These are phyloP conservation scores for Lepidostoma basale DNA, from an alignment of 1,140 invertebrate genomes.

Conservation along the genomic window DNA sequence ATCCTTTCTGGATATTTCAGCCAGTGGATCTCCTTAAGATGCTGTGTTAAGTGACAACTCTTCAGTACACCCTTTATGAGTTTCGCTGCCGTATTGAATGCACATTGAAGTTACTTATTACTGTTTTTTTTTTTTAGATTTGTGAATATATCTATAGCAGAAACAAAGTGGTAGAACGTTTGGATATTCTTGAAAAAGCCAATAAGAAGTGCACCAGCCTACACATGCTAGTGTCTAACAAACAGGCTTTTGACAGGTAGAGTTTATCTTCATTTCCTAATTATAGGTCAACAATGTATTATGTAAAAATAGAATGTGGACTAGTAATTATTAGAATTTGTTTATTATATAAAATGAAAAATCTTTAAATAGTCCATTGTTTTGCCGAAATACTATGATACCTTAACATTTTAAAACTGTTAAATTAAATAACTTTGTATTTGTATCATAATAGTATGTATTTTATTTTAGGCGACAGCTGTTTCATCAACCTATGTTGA, in stretches of 20 bases:
- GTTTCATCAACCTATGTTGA: too few relatives aligned
- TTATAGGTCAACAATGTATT: too few relatives aligned
- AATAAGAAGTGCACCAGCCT: constrained; percentile 63
- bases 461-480: too few relatives aligned
- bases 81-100: neutral
- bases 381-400: too few relatives aligned
- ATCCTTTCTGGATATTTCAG: neutral
- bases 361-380: too few relatives aligned
- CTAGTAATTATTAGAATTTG: too few relatives aligned
- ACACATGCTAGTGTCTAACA: constrained; percentile 61
- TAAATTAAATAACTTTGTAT: too few relatives aligned
- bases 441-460: too few relatives aligned
- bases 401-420: too few relatives aligned
- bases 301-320: too few relatives aligned
- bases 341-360: too few relatives aligned
- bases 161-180: constrained; percentile 60
- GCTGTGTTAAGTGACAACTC: neutral
- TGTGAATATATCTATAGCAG: constrained; percentile 63
- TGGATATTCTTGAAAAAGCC: constrained; percentile 60
- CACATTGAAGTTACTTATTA: constrained; percentile 23
- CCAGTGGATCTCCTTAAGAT: neutral
- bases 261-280: neutral
- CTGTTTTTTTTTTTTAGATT: constrained; percentile 49
- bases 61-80: neutral
- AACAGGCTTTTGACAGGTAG: constrained; percentile 62